A percentile compares a stretch with the other conserved stretches of the same genome.
phyloP scores from a whole-genome alignment of 2,888 invertebrate species.

The Anagyrus pseudococci region DNA sequence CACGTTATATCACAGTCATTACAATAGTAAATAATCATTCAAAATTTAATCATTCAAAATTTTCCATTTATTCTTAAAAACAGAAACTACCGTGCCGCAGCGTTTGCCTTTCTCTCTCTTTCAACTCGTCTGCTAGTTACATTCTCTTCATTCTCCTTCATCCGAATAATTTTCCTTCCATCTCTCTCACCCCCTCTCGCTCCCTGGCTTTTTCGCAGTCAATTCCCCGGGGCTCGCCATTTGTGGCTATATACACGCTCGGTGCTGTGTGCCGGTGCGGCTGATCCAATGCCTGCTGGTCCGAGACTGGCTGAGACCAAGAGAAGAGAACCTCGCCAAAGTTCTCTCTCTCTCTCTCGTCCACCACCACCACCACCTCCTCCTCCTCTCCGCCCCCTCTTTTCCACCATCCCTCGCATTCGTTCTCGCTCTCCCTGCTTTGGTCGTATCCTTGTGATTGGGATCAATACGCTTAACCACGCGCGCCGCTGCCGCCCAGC shows the following conservation, averaged over 20 bases:
- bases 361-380: too few species aligned
- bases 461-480: slow-evolving; percentile 53
- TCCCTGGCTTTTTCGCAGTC: slow-evolving; percentile 20
- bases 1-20: too few species aligned
- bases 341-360: neutral
- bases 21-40: too few species aligned
- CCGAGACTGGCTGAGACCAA: slow-evolving; percentile 3
- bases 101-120: too few species aligned
- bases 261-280: neutral
- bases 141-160: too few species aligned
- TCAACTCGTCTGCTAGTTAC: too few species aligned
- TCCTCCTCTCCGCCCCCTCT: slow-evolving; percentile 33
- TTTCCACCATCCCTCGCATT: slow-evolving; percentile 24
- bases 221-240: slow-evolving; percentile 19
- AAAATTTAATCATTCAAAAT: too few species aligned
- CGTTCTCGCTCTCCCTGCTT: slow-evolving; percentile 14
- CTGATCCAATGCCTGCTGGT: slow-evolving; percentile 12
- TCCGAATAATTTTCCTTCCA: slow-evolving; percentile 25
- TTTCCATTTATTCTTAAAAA: too few species aligned
- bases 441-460: slow-evolving; percentile 46
- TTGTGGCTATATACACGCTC: slow-evolving; percentile 6
- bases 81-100: too few species aligned
- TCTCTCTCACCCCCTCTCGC: slow-evolving; percentile 17
- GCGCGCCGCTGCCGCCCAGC: slow-evolving; percentile 22
- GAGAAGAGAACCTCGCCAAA: neutral